Evolutionary conservation across 2,797 vertebrate species (phyloP).

Genomic region (Enteromius afrohamiltoni): DNA sequence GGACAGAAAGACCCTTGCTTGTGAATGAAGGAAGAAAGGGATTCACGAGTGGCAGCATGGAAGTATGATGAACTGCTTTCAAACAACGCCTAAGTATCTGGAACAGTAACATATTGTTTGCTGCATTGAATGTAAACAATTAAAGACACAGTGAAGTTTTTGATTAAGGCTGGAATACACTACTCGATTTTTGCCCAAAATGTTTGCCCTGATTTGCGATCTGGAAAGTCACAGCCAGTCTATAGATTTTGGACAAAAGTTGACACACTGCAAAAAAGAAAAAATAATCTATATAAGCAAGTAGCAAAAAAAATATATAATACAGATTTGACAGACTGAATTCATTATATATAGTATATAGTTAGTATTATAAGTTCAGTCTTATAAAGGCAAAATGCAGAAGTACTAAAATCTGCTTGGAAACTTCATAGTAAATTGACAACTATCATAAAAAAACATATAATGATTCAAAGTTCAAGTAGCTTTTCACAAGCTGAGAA

Average conservation of each 20-base stretch:
- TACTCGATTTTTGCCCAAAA: neutral
- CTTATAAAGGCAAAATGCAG: neutral
- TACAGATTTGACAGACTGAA: neutral
- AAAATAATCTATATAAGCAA: neutral
- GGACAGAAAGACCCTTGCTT: slow-evolving; percentile 86
- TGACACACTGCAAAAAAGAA: neutral
- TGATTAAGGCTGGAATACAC: neutral
- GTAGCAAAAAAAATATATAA: too few relatives aligned
- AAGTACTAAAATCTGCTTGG: neutral
- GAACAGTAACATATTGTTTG: neutral
- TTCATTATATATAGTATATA: too few relatives aligned
- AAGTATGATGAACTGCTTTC: slow-evolving; percentile 76
- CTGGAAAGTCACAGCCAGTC: neutral
- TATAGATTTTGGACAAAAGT: neutral
- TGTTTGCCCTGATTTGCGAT: neutral
- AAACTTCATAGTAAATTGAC: neutral
- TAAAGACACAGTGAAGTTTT: neutral
- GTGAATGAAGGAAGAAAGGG: slow-evolving; percentile 89
- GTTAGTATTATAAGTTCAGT: neutral
- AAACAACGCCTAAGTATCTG: neutral
- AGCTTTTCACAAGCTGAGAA: neutral
- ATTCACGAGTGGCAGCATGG: slow-evolving; percentile 86
- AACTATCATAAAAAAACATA: neutral
- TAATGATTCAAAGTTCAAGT: neutral
- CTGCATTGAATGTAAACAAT: neutral